A percentile compares a stretch with the other conserved stretches of the same genome.
These are phyloP conservation scores for Gastracanthus pulcherrimus DNA, from an alignment of 2,888 invertebrate species.

Conservation along the genomic window DNA sequence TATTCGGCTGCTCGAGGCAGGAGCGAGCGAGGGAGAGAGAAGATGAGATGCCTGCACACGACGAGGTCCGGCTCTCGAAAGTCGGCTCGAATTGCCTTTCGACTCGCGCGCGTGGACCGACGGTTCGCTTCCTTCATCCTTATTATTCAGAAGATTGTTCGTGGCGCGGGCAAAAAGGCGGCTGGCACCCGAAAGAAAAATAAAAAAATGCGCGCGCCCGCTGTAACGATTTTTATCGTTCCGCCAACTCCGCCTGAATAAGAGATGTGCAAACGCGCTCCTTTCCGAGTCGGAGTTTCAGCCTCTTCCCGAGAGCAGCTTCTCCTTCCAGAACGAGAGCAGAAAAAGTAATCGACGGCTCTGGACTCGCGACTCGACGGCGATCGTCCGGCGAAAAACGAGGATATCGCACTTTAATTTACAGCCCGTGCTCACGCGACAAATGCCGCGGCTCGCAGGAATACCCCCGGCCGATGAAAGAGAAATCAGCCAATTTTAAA, in stretches of 20 bases:
- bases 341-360: constrained; percentile 31
- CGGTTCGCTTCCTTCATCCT: constrained; percentile 22
- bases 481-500: constrained; percentile 48
- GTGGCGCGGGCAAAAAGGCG: neutral
- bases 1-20: constrained; percentile 42
- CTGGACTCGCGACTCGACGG: too few species aligned
- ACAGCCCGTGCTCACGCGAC: constrained; percentile 29
- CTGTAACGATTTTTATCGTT: constrained; percentile 52
- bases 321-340: neutral
- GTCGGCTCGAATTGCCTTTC: constrained; percentile 43
- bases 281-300: too few species aligned
- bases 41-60: too few species aligned
- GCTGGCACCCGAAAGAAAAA: neutral
- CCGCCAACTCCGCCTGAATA: neutral
- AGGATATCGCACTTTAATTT: constrained; percentile 24
- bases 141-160: constrained; percentile 43
- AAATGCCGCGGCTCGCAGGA: too few species aligned
- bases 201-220: constrained; percentile 3
- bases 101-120: neutral
- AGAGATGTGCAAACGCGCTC: neutral
- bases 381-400: constrained; percentile 3
- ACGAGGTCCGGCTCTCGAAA: constrained; percentile 56
- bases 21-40: too few species aligned
- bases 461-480: constrained; percentile 36
- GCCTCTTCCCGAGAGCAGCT: too few species aligned